Conservation (phyloP, 2,888 invertebrate species). For the Herminia tarsipennalis region DNA sequence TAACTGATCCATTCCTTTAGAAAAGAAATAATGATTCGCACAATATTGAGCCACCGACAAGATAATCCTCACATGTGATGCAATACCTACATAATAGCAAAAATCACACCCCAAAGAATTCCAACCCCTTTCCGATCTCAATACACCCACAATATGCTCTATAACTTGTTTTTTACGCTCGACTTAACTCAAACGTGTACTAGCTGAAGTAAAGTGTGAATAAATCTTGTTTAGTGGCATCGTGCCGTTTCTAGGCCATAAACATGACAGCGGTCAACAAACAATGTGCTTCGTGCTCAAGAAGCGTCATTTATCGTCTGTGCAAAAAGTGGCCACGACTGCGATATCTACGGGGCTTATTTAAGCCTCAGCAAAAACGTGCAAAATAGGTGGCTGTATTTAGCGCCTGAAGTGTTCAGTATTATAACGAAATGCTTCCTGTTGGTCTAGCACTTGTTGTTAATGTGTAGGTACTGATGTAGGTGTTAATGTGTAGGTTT, state of each 20-base stretch:
- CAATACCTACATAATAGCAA: neutral
- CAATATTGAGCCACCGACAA: no score
- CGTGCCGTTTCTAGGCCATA: constrained; percentile 63
- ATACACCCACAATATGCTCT: constrained; percentile 24
- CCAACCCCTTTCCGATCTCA: constrained; percentile 2
- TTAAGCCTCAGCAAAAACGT: constrained; percentile 50
- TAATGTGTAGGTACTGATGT: neutral
- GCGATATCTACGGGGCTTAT: constrained; percentile 49
- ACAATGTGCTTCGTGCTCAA: constrained; percentile 67
- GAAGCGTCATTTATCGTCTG: constrained; percentile 67
- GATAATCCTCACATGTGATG: no score
- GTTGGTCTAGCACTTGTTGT: neutral
- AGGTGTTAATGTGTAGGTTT: neutral
- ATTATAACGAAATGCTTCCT: neutral
- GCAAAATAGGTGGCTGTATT: constrained; percentile 39
- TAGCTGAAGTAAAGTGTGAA: constrained; percentile 61
- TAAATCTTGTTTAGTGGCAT: constrained; percentile 63
- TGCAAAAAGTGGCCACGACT: constrained; percentile 58
- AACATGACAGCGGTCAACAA: constrained; percentile 70
- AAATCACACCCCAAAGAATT: neutral
- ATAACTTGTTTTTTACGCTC: constrained; percentile 52
- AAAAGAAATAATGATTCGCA: no score
- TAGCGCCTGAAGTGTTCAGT: constrained; percentile 4
- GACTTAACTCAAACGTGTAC: constrained; percentile 51
- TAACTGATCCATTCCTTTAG: no score